These are phyloP conservation scores for Xylota segnis DNA, from an alignment of 2,888 invertebrate species.

Conservation along the genomic window DNA sequence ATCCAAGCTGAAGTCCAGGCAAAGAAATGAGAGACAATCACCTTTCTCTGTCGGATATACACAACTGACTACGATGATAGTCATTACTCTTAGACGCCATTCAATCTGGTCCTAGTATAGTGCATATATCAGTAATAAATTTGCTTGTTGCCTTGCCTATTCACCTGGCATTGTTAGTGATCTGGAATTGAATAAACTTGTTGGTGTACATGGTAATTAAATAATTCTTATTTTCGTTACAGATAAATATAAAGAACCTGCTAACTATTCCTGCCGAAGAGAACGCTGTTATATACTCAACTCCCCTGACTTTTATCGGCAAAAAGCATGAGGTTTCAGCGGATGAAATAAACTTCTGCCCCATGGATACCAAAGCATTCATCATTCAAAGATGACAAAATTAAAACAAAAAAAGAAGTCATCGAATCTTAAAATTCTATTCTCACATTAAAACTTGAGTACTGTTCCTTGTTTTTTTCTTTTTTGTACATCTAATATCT, in stretches of 20 bases:
- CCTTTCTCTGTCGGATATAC: no score
- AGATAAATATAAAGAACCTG: conserved; percentile 82
- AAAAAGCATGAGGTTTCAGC: conserved; percentile 78
- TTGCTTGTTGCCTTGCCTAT: no score
- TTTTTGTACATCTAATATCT: conserved; percentile 38
- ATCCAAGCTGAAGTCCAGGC: no score
- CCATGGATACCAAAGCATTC: conserved; percentile 84
- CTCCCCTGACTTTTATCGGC: conserved; percentile 82
- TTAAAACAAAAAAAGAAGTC: conserved; percentile 8
- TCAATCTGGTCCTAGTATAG: no score
- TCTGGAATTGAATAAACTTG: no score
- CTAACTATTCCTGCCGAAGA: conserved; percentile 64
- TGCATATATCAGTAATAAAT: no score
- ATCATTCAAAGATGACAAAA: conserved; percentile 79
- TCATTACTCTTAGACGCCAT: no score
- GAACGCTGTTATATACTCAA: conserved; percentile 80
- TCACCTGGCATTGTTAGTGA: no score
- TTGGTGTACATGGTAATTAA: not conserved
- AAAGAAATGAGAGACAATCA: no score
- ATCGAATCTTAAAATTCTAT: conserved; percentile 23
- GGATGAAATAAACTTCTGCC: conserved; percentile 81
- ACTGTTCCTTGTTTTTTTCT: conserved; percentile 36
- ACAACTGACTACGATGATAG: no score
- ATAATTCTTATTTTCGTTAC: conserved; percentile 52
- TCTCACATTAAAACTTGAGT: conserved; percentile 30